Evolutionary conservation across 2,888 invertebrate species (phyloP).

Genomic region (Acleris holmiana): DNA sequence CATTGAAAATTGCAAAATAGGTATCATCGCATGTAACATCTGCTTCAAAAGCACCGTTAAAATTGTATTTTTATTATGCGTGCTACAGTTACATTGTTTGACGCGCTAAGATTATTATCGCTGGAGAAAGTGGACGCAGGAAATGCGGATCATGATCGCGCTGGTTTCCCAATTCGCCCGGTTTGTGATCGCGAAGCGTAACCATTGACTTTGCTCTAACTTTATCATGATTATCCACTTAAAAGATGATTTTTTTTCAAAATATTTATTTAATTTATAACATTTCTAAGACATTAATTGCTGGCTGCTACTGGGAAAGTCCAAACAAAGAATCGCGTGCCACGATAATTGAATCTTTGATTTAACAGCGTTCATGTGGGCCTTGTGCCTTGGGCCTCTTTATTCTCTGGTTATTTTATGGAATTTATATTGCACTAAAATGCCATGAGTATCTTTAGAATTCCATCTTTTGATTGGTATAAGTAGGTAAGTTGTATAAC

Average conservation of each 20-base stretch:
- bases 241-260: too few species aligned
- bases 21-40: slow-evolving; percentile 6
- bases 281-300: slow-evolving; percentile 29
- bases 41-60: neutral
- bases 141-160: slow-evolving; percentile 48
- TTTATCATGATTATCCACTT: slow-evolving; percentile 18
- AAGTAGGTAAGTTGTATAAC: too few species aligned
- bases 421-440: too few species aligned
- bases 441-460: too few species aligned
- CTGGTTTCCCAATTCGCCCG: slow-evolving; percentile 48
- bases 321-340: slow-evolving; percentile 22
- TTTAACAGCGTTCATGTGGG: slow-evolving; percentile 9
- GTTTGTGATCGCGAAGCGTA: slow-evolving; percentile 46
- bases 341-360: slow-evolving; percentile 25
- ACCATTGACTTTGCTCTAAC: slow-evolving; percentile 37
- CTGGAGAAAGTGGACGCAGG: slow-evolving; percentile 53
- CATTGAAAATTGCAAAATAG: slow-evolving; percentile 22
- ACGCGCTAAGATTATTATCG: slow-evolving; percentile 44
- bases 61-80: slow-evolving; percentile 10
- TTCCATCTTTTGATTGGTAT: too few species aligned
- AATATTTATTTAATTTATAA: too few species aligned
- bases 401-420: neutral
- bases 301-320: slow-evolving; percentile 16
- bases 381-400: neutral
- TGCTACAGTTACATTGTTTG: slow-evolving; percentile 35